A percentile compares a stretch with the other conserved stretches of the same genome.
phyloP scores from a whole-genome alignment of 2,888 invertebrate genomes.

The Chydorus sphaericus region DNA sequence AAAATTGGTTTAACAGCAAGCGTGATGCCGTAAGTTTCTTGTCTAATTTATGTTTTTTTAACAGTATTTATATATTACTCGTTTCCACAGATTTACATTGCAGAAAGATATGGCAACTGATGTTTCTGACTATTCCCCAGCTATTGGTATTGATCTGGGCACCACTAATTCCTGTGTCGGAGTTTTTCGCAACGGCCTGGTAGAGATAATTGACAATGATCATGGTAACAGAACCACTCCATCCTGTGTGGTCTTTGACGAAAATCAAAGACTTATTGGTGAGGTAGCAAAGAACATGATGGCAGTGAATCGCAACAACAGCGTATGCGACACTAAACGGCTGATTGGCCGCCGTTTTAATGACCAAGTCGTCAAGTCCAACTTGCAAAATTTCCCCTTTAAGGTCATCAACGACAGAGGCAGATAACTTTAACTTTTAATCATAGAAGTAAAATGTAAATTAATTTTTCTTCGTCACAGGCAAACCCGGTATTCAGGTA shows the following conservation, averaged over 20 bases:
- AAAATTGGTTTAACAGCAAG: too few relatives aligned
- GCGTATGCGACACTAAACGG: slow-evolving; percentile 66
- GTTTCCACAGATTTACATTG: too few relatives aligned
- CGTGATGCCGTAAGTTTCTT: too few relatives aligned
- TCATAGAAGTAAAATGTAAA: too few relatives aligned
- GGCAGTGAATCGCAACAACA: slow-evolving; percentile 38
- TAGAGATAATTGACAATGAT: slow-evolving; percentile 25
- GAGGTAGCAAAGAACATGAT: slow-evolving; percentile 34
- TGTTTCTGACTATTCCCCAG: too few relatives aligned
- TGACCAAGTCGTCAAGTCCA: slow-evolving; percentile 76
- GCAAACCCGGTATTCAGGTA: too few relatives aligned
- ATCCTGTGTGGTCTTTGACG: slow-evolving; percentile 56
- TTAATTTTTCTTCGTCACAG: too few relatives aligned
- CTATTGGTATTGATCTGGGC: slow-evolving; percentile 30
- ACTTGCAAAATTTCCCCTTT: slow-evolving; percentile 63
- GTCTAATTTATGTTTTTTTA: too few relatives aligned
- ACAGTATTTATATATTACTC: too few relatives aligned
- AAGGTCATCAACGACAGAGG: slow-evolving; percentile 52
- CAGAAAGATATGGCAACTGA: too few relatives aligned
- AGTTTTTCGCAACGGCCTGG: slow-evolving; percentile 21
- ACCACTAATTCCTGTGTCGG: slow-evolving; percentile 28
- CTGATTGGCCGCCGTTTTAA: slow-evolving; percentile 81
- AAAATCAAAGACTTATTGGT: slow-evolving; percentile 33
- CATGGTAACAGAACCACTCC: slow-evolving; percentile 50
- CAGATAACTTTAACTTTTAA: too few relatives aligned